A percentile compares a stretch with the other conserved stretches of the same genome.
Conservation (phyloP, 2,888 invertebrate genomes). For the Tetropium fuscum region DNA sequence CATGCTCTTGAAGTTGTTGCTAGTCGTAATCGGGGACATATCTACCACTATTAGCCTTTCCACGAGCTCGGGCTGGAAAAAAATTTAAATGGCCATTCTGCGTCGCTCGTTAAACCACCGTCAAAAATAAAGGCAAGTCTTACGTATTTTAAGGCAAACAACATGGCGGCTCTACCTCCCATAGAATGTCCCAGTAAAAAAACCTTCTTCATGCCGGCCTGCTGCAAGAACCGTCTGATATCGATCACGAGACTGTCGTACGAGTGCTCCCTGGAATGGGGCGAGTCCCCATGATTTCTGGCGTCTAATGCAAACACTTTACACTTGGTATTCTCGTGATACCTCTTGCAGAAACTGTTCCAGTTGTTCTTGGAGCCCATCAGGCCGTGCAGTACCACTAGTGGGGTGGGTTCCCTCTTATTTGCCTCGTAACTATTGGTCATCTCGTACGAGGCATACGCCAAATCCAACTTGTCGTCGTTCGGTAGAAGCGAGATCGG, state of each 20-base stretch:
- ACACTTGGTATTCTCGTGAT: constrained; percentile 71
- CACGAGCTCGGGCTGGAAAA: constrained; percentile 70
- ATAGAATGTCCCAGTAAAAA: constrained; percentile 91
- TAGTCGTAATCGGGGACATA: constrained; percentile 75
- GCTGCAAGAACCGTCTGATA: constrained; percentile 74
- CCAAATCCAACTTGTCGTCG: constrained; percentile 62
- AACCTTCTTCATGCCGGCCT: constrained; percentile 73
- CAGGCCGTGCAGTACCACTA: constrained; percentile 88
- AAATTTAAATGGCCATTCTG: background rate
- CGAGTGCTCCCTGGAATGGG: constrained; percentile 79
- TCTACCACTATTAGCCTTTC: constrained; percentile 79
- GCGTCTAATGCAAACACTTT: constrained; percentile 86
- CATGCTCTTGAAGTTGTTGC: constrained; percentile 74
- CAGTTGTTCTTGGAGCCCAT: constrained; percentile 91
- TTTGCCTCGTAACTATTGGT: constrained; percentile 57
- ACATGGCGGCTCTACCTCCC: constrained; percentile 95
- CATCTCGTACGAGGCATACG: constrained; percentile 77
- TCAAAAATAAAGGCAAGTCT: constrained; percentile 5
- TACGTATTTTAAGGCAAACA: constrained; percentile 80
- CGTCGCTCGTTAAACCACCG: too few species aligned
- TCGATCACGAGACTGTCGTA: constrained; percentile 85
- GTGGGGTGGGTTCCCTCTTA: constrained; percentile 68
- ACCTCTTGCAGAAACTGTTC: constrained; percentile 79
- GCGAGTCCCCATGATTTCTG: constrained; percentile 95
- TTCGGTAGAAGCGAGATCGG: constrained; percentile 7